Evolutionary conservation across 2,888 invertebrate species (phyloP), one percentile per base, ranked within the genome.

Genomic region (Hypomecis punctinalis): DNA sequence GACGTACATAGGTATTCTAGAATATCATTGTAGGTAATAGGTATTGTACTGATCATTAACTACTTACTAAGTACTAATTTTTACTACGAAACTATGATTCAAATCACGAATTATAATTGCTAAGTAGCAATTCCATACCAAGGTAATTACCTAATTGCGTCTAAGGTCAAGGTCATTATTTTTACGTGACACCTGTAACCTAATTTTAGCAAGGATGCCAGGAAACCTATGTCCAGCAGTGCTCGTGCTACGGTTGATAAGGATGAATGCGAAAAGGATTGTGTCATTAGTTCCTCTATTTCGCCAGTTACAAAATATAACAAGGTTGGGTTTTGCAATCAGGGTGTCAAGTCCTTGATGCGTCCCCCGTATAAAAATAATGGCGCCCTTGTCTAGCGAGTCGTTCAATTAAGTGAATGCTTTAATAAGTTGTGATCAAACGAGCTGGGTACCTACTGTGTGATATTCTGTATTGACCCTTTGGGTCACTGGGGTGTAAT

Each of bases 341-440:
- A 40, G 52, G 52, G 52, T 52, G 52, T 52, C 52, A 11, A 40
- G 37, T 10, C 6, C 57, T 54, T 52, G 56, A 52, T 55, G 45
- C 49, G 49, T 47, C 58, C 58, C 53, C 58, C 46, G 43, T 58
- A 69, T 68, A 62, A 71, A 73, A 75, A 71, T 72, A 75, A 75
- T 68, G 73, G 69, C 58, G 66, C 73, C 69, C 74, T 75, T 67
- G 68, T 59, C 43, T 63, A 62, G 56, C 51, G 46, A 76, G 79
- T 78, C 79, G 79, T 80, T 82, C 79, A 83, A 83, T 84, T 83
- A 83, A 74, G 76, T 77, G 80, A 82, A 81, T 83, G 79, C 78
- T 81, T 80, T 82, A 80, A 79, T 76, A 80, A 74, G 76, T 81
- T 80, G 42, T 45, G 64, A 70, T 71, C 71, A 81, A 77, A 80